phyloP scores from a whole-genome alignment of 2,113 vertebrate species.

The Condylura cristata region DNA sequence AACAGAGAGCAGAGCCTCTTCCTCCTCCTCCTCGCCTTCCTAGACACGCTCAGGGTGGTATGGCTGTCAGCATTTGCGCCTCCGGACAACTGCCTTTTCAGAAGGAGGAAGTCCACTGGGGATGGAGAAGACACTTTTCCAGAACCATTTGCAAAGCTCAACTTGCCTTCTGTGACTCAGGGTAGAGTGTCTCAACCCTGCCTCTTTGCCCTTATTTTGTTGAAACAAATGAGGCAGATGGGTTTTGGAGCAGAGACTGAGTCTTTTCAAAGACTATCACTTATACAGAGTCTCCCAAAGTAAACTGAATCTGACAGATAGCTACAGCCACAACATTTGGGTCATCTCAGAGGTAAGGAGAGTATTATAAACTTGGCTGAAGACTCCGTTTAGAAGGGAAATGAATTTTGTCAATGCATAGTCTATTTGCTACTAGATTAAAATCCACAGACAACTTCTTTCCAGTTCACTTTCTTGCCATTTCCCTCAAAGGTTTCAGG shows the following conservation, averaged over 20 bases:
- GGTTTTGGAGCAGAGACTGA: conserved; percentile 4
- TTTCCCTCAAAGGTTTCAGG: background rate
- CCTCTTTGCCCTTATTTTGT: background rate
- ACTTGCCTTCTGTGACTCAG: background rate
- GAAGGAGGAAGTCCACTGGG: background rate
- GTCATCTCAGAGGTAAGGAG: background rate
- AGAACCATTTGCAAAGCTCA: background rate
- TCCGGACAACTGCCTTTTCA: background rate
- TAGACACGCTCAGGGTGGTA: background rate
- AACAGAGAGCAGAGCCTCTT: conserved; percentile 42
- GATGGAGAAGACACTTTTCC: background rate
- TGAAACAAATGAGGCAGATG: background rate
- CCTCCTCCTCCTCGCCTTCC: background rate
- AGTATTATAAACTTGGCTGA: background rate
- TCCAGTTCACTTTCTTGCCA: background rate
- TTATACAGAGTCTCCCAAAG: background rate
- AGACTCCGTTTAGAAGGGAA: background rate
- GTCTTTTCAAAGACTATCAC: background rate
- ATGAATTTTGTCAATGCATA: background rate
- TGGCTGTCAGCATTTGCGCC: background rate
- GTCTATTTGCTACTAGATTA: background rate
- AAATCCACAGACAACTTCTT: background rate
- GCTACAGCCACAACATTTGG: background rate
- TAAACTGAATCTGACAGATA: conserved; percentile 21
- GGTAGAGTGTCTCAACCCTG: background rate